Percentiles rank a stretch among this genome's conserved stretches.
phyloP scores from a whole-genome alignment of 2,888 invertebrate genomes.

The Argyra leucocephala region DNA sequence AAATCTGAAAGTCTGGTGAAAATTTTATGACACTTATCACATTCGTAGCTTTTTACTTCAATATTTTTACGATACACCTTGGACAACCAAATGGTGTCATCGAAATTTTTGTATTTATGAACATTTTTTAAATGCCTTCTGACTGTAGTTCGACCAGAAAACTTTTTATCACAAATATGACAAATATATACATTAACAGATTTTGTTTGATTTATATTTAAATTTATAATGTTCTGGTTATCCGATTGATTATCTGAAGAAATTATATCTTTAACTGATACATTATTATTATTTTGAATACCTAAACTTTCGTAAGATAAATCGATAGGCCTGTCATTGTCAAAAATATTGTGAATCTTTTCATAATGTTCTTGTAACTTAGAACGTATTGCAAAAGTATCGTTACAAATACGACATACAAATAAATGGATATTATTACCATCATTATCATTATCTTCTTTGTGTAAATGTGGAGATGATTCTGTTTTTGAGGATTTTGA shows the following conservation, averaged over 20 bases:
- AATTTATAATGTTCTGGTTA: not conserved
- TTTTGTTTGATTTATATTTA: not conserved
- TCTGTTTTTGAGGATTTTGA: too few species aligned
- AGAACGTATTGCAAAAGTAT: constrained; percentile 44
- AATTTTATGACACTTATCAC: constrained; percentile 39
- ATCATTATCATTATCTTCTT: too few species aligned
- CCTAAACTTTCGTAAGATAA: too few species aligned
- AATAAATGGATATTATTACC: too few species aligned
- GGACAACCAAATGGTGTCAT: not conserved
- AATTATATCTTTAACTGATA: too few species aligned
- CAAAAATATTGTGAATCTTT: constrained; percentile 37
- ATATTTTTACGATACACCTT: not conserved
- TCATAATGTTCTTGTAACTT: constrained; percentile 45
- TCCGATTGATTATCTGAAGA: too few species aligned
- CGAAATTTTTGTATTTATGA: not conserved
- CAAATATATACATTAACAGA: not conserved
- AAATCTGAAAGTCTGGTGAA: constrained; percentile 40
- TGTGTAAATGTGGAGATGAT: too few species aligned
- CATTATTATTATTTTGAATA: too few species aligned
- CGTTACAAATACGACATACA: constrained; percentile 42
- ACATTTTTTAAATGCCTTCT: constrained; percentile 9
- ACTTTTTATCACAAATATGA: not conserved
- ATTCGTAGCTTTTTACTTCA: constrained; percentile 21
- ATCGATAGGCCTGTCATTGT: constrained; percentile 8
- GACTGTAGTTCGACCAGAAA: not conserved